phyloP scores from a whole-genome alignment of 2,113 vertebrate genomes.

The Chauna torquata region DNA sequence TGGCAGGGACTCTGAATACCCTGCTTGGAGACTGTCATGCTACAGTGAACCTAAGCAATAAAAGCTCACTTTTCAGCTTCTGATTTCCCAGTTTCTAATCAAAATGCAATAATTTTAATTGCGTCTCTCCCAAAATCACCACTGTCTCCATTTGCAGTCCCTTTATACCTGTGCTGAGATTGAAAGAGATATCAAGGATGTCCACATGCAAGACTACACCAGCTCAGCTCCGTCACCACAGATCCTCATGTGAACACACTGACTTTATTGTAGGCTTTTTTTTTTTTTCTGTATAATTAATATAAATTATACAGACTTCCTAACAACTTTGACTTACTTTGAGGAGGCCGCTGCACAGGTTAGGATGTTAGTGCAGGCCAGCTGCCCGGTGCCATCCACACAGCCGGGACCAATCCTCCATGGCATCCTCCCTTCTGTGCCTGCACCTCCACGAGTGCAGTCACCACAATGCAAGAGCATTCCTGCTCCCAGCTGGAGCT shows the following conservation, averaged over 20 bases:
- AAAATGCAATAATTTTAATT: not conserved
- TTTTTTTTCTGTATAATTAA: too few species aligned
- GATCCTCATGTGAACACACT: not conserved
- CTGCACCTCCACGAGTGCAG: fast-evolving
- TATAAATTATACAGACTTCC: not conserved
- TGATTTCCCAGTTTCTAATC: not conserved
- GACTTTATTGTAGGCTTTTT: not conserved
- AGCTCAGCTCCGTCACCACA: not conserved
- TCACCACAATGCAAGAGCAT: not conserved
- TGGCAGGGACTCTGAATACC: not conserved
- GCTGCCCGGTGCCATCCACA: fast-evolving
- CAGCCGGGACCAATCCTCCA: not conserved
- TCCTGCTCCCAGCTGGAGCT: not conserved
- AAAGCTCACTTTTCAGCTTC: not conserved
- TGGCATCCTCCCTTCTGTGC: not conserved
- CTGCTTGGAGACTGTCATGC: not conserved
- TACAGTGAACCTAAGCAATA: not conserved
- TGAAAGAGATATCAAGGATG: not conserved
- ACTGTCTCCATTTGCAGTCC: not conserved
- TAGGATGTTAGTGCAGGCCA: not conserved
- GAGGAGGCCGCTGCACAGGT: not conserved
- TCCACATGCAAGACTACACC: not conserved
- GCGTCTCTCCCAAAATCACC: not conserved
- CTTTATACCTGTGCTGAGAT: not conserved
- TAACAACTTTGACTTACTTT: not conserved